Percentiles rank a stretch among this genome's conserved stretches.
Conservation (phyloP, 2,797 vertebrate species). For the Alfaro cultratus region DNA sequence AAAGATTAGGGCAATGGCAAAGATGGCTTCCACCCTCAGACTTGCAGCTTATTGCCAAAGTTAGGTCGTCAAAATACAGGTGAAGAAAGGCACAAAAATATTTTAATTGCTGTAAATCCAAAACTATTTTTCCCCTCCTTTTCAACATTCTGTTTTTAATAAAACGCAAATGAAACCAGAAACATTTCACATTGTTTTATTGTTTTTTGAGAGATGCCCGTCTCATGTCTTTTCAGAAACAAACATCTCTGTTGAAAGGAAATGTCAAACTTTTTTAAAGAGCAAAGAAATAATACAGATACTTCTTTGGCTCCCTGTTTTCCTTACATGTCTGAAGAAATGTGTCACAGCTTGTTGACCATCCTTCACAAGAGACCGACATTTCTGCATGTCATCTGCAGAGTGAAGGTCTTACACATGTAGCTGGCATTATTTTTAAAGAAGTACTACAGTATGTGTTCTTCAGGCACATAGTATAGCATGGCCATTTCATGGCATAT, state of each 20-base stretch:
- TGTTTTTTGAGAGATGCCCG: background rate
- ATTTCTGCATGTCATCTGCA: constrained; percentile 50
- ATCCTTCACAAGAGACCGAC: constrained; percentile 70
- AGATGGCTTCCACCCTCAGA: background rate
- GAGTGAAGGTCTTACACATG: constrained; percentile 34
- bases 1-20: background rate
- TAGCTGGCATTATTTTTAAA: constrained; percentile 61
- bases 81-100: background rate
- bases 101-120: background rate
- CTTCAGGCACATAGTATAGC: no score
- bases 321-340: background rate
- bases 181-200: background rate
- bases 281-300: background rate
- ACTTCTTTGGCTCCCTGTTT: background rate
- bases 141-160: background rate
- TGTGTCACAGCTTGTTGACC: constrained; percentile 68
- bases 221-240: background rate
- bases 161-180: background rate
- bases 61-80: background rate
- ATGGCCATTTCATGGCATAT: no score
- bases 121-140: background rate
- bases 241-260: background rate
- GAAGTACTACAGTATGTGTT: no score
- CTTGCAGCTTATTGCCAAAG: background rate
- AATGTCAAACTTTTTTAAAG: background rate